A percentile compares a stretch with the other conserved stretches of the same genome.
Evolutionary conservation across 2,113 vertebrate genomes (phyloP).

Genomic region (Pedetes capensis): DNA sequence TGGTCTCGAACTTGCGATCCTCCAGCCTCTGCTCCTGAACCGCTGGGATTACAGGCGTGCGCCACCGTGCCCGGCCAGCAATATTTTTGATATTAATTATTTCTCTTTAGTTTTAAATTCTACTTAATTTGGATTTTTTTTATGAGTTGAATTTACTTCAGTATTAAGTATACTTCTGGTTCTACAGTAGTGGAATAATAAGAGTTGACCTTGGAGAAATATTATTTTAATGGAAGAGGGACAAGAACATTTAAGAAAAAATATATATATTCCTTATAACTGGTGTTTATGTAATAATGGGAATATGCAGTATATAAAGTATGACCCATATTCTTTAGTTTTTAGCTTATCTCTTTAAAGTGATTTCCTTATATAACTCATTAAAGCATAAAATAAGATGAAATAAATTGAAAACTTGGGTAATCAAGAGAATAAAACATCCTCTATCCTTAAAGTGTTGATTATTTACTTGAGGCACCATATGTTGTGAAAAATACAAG

Average conservation of each 20-base stretch:
- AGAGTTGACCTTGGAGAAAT: background rate
- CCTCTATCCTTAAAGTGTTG: background rate
- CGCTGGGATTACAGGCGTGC: no score
- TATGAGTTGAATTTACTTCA: background rate
- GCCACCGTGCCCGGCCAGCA: no score
- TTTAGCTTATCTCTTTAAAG: background rate
- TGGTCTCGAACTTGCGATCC: no score
- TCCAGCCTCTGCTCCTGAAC: no score
- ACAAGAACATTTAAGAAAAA: background rate
- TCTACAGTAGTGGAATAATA: background rate
- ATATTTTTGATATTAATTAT: background rate
- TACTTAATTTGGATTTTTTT: background rate
- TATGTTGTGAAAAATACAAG: background rate
- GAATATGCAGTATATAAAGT: background rate
- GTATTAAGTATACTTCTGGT: background rate
- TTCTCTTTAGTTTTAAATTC: background rate
- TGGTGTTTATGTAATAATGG: background rate
- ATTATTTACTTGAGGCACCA: background rate
- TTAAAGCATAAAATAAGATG: background rate
- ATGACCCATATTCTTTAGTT: background rate
- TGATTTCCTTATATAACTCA: background rate
- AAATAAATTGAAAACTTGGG: background rate
- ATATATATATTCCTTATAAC: background rate
- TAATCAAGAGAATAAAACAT: background rate
- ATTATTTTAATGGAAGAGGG: background rate